These are phyloP conservation scores for Morus bassanus DNA, from an alignment of 2,797 vertebrate species.

Conservation along the genomic window DNA sequence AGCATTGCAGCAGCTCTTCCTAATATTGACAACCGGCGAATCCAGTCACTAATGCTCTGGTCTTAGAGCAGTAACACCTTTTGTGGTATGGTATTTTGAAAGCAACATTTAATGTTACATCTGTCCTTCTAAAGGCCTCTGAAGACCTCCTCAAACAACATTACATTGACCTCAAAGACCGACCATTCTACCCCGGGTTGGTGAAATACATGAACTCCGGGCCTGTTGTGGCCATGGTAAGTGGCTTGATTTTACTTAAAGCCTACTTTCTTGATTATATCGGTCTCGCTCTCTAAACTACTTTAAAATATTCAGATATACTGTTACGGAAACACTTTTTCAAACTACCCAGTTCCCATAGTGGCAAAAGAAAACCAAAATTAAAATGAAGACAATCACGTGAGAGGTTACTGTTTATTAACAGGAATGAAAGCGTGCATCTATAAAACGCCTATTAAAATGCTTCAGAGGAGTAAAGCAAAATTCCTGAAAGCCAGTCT, in stretches of 20 bases:
- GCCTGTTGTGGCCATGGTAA: constrained; percentile 92
- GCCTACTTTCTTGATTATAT: neutral
- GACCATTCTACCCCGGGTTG: constrained; percentile 85
- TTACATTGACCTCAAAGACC: constrained; percentile 86
- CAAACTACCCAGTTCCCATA: neutral
- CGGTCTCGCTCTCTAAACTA: neutral
- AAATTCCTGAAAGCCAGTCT: neutral
- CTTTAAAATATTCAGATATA: neutral
- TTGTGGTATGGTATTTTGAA: too few species aligned
- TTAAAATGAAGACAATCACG: neutral
- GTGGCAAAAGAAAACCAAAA: neutral
- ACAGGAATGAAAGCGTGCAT: neutral
- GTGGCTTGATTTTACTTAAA: neutral
- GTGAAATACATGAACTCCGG: constrained; percentile 91
- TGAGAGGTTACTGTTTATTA: neutral
- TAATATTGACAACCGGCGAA: rapidly evolving
- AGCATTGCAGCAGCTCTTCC: neutral
- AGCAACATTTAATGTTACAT: neutral
- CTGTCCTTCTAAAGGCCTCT: constrained; percentile 77
- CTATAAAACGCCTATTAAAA: neutral
- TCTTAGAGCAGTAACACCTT: too few species aligned
- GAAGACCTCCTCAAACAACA: constrained; percentile 85
- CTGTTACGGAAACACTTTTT: neutral
- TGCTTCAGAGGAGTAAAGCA: neutral
- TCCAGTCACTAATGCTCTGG: rapidly evolving